Evolutionary conservation across 2,113 vertebrate genomes (phyloP).

Genomic region (Cisticola juncidis): DNA sequence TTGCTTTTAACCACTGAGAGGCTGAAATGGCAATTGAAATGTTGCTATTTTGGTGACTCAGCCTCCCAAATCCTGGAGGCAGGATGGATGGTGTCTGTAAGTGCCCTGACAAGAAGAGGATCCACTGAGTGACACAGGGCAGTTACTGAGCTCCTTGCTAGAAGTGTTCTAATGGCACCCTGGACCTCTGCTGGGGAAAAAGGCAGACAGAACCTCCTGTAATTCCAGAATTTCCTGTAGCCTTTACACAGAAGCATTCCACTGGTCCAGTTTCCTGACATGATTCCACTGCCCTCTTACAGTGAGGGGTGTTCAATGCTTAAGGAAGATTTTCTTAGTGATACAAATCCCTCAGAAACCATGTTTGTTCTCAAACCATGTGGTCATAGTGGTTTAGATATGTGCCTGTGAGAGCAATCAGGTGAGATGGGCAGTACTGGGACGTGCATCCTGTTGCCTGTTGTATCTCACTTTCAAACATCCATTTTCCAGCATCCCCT

Average conservation of each 20-base stretch:
- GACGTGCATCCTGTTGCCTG: rapidly evolving
- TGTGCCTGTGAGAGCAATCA: background rate
- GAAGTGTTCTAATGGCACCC: background rate
- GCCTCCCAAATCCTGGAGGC: background rate
- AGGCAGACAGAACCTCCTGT: background rate
- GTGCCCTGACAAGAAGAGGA: background rate
- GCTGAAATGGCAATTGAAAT: background rate
- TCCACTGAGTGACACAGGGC: rapidly evolving
- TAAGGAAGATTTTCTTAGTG: background rate
- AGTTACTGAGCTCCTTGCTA: background rate
- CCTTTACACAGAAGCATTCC: background rate
- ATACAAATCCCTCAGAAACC: background rate
- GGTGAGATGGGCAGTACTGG: background rate
- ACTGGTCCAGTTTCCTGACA: background rate
- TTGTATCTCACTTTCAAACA: background rate
- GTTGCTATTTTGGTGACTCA: background rate
- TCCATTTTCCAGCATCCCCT: background rate
- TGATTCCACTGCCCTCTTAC: background rate
- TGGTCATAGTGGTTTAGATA: background rate
- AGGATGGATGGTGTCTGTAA: background rate
- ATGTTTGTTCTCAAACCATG: background rate
- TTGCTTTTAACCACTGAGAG: background rate
- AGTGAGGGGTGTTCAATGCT: rapidly evolving
- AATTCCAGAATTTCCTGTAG: background rate
- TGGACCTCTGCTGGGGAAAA: background rate